Conservation (phyloP, 2,113 vertebrate genomes). For the Taxidea taxus region DNA sequence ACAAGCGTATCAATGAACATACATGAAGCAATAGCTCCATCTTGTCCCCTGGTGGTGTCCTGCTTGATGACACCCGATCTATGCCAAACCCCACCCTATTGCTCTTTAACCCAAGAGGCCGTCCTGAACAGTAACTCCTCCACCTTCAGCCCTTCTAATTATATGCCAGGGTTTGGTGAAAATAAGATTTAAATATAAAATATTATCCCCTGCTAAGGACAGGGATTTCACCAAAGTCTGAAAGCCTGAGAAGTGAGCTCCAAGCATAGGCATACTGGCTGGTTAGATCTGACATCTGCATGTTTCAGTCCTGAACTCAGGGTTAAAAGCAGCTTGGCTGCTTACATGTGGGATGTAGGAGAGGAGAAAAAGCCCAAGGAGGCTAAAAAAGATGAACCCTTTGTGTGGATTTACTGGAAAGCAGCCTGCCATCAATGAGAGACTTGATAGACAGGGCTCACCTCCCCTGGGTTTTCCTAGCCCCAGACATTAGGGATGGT, state of each 20-base stretch:
- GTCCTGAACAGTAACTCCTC: background rate
- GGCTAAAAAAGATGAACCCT: background rate
- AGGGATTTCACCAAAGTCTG: background rate
- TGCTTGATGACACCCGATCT: background rate
- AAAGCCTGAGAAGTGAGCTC: background rate
- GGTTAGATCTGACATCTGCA: background rate
- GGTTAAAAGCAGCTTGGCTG: conserved; percentile 6
- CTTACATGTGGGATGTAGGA: background rate
- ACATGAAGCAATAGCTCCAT: conserved; percentile 30
- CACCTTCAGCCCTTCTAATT: background rate
- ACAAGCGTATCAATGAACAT: background rate
- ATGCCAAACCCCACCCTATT: background rate
- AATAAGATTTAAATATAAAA: conserved; percentile 17
- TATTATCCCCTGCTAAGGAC: background rate
- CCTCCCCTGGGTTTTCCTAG: background rate
- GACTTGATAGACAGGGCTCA: background rate
- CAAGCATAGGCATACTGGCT: background rate
- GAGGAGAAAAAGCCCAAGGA: background rate
- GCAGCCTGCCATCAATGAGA: background rate
- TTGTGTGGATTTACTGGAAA: background rate
- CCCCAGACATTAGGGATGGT: background rate
- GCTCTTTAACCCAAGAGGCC: background rate
- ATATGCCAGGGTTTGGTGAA: background rate
- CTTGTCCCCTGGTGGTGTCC: background rate
- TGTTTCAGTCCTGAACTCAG: background rate